Conservation (phyloP, 2,797 vertebrate species). For the Sebastes hubbsi region DNA sequence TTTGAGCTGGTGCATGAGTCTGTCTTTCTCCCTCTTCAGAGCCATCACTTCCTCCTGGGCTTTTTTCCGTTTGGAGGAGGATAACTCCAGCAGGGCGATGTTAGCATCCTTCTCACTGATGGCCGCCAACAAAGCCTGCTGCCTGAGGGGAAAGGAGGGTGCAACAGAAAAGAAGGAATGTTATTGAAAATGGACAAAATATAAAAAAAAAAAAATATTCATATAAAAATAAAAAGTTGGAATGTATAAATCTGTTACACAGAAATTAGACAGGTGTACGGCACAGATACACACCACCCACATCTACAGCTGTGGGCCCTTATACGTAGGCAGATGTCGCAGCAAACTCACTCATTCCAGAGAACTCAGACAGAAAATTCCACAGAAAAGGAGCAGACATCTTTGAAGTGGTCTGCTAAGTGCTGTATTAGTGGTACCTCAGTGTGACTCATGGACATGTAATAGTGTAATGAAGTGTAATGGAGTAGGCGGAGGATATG, state of each 20-base stretch:
- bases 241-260: background rate
- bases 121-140: slow-evolving; percentile 94
- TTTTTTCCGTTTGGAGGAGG: slow-evolving; percentile 91
- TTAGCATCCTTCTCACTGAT: slow-evolving; percentile 99
- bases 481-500: slow-evolving; percentile 58
- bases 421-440: slow-evolving; percentile 59
- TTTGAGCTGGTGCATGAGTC: slow-evolving; percentile 95
- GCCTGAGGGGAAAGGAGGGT: slow-evolving; percentile 79
- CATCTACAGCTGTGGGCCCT: slow-evolving; percentile 26
- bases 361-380: slow-evolving; percentile 59
- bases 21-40: slow-evolving; percentile 95
- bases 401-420: slow-evolving; percentile 79
- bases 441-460: slow-evolving; percentile 69
- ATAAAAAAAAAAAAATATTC: background rate
- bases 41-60: slow-evolving; percentile 95
- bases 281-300: background rate
- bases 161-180: background rate
- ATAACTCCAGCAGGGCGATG: slow-evolving; percentile 78
- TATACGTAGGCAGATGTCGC: slow-evolving; percentile 36
- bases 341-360: slow-evolving; percentile 25
- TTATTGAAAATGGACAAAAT: background rate
- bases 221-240: background rate
- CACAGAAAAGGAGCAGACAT: slow-evolving; percentile 57
- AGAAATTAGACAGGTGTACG: slow-evolving; percentile 29
- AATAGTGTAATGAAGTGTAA: slow-evolving; percentile 61